Percentiles rank a stretch among this genome's conserved stretches.
phyloP scores from a whole-genome alignment of 2,113 vertebrate species.

The Myocastor coypus region DNA sequence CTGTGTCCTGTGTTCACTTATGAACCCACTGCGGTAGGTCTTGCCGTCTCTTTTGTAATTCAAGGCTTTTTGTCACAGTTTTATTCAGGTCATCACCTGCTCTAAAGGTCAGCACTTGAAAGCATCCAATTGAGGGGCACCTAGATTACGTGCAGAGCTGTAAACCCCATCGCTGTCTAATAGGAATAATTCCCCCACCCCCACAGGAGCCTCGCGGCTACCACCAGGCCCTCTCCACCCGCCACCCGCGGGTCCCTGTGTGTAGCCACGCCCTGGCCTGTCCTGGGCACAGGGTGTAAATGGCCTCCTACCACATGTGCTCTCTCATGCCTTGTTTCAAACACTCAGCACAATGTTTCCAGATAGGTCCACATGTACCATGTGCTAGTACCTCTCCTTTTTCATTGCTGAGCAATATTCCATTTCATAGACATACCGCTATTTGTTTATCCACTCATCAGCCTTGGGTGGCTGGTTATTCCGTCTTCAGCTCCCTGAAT shows the following conservation, averaged over 20 bases:
- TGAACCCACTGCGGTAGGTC: fast-evolving
- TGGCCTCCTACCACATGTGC: fast-evolving
- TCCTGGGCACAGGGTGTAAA: fast-evolving
- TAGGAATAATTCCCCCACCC: neutral
- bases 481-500: neutral
- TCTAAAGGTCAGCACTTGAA: neutral
- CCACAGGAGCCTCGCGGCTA: neutral
- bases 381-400: fast-evolving
- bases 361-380: neutral
- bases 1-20: neutral
- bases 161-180: too few relatives aligned
- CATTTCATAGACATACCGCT: fast-evolving
- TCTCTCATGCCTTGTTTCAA: too few relatives aligned
- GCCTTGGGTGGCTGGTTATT: neutral
- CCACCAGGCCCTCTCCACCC: too few relatives aligned
- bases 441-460: neutral
- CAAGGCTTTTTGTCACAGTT: neutral
- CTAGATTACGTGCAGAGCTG: neutral
- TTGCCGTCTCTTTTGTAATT: neutral
- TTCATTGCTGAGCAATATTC: neutral
- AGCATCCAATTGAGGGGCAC: neutral
- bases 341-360: fast-evolving
- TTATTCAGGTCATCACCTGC: neutral
- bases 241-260: neutral
- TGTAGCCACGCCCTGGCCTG: too few relatives aligned